Evolutionary conservation across 2,888 invertebrate genomes (phyloP), one percentile per base, ranked within the genome.

Genomic region (Nipponacmea schrenckii): DNA sequence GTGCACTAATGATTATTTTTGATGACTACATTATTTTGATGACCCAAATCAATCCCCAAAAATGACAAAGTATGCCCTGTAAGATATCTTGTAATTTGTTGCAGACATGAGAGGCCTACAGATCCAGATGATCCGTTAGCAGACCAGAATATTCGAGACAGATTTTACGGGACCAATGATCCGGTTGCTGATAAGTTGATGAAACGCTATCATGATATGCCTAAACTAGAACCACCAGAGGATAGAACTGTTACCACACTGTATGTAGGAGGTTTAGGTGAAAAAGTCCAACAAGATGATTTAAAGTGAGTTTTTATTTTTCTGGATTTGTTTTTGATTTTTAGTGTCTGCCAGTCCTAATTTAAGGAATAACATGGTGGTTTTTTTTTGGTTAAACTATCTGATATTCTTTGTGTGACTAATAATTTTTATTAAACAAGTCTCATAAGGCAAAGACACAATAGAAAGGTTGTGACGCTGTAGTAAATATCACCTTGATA

Each of bases 101-200:
- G 8, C 78, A 89, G 97, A 56, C 97, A 97, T 84, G 97, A 98
- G 87, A 96, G 96, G 87, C 97, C 97, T 0, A 96, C 96, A 2
- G 97, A 98, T 90, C 97, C 97, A 24, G 97, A 97, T 90, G 97
- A 97, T 91, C 97, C 97, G 0, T 90, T 97, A 62, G 95, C 96
- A 46, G 96, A 97, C 90, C 97, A 97, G 88, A 98, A 97, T 87
- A 97, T 97, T 78, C 95, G 95, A 86, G 89, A 89, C 78, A 77
- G 89, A 68, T 97, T 96, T 88, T 97, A 97, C 88, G 97, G 97
- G 72, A 93, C 94, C 0, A 96, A 97, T 89, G 97, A 97, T 90
- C 97, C 97, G 0, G 97, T 98, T 2, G 97, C 97, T 2, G 96
- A 97, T 84, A 97, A 97, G 88, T 88, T 97, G 76, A 92, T 98